phyloP scores from a whole-genome alignment of 2,797 vertebrate species.

The Protosalanx chinensis region DNA sequence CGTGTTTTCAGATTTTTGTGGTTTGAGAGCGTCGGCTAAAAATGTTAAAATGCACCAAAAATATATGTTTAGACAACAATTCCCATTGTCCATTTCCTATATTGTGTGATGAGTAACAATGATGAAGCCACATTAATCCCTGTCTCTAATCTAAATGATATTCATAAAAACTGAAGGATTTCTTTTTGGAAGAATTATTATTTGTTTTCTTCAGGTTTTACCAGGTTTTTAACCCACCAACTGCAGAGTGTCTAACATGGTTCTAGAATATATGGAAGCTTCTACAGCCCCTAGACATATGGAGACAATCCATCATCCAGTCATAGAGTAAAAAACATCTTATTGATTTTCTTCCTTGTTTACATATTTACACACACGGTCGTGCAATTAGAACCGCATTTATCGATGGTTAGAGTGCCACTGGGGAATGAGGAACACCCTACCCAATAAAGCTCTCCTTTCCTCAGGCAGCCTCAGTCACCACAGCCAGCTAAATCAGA shows the following conservation, averaged over 20 bases:
- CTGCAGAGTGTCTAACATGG: conserved; percentile 7
- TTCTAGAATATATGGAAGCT: conserved; percentile 36
- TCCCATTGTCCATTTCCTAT: not conserved
- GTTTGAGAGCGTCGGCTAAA: conserved; percentile 31
- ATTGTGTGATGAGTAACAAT: not conserved
- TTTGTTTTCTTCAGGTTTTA: conserved; percentile 24
- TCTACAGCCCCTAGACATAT: conserved; percentile 31
- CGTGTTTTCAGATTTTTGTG: conserved; percentile 25
- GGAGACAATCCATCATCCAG: conserved; percentile 62
- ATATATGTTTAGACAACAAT: not conserved
- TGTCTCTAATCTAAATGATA: too few relatives aligned
- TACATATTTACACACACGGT: conserved; percentile 70
- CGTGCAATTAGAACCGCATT: conserved; percentile 64
- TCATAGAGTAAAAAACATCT: conserved; percentile 55
- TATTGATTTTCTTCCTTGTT: conserved; percentile 65
- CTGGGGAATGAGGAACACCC: conserved; percentile 48
- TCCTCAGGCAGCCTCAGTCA: conserved; percentile 43
- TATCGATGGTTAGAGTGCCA: conserved; percentile 58
- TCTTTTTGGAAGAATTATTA: conserved; percentile 47
- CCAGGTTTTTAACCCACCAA: conserved; percentile 40
- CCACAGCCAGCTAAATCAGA: conserved; percentile 50
- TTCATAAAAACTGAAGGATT: conserved; percentile 28
- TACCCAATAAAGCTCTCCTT: conserved; percentile 58
- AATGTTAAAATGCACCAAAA: conserved; percentile 10
- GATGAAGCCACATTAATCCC: too few relatives aligned